Evolutionary conservation across 1,140 invertebrate genomes (phyloP).

Genomic region (Aphaenogaster floridana): DNA sequence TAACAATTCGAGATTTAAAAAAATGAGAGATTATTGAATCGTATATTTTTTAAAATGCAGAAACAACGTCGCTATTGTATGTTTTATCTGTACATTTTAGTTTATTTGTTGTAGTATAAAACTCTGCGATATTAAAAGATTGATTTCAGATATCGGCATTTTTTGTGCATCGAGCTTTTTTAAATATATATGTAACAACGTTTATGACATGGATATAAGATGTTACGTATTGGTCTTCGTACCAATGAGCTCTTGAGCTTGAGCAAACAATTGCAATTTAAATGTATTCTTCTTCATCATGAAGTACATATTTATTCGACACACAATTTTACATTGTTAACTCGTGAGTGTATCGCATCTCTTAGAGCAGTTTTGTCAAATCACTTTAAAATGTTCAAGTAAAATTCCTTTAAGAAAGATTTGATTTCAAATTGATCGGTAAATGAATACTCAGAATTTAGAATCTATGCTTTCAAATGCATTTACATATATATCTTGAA

Average conservation of each 20-base stretch:
- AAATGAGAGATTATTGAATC: neutral
- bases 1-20: neutral
- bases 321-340: neutral
- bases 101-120: slow-evolving; percentile 33
- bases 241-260: slow-evolving; percentile 38
- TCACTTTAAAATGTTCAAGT: neutral
- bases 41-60: slow-evolving; percentile 8
- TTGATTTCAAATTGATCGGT: neutral
- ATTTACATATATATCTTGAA: neutral
- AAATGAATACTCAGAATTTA: neutral
- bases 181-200: slow-evolving; percentile 34
- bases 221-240: slow-evolving; percentile 2
- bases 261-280: slow-evolving; percentile 45
- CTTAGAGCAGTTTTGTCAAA: neutral
- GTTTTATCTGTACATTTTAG: neutral
- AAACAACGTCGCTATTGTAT: neutral
- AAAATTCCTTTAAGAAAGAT: neutral
- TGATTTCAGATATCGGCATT: neutral
- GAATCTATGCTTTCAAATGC: neutral
- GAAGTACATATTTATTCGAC: neutral
- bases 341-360: neutral
- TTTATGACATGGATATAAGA: slow-evolving; percentile 13
- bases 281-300: neutral
- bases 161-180: neutral
- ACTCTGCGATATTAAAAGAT: slow-evolving; percentile 51